phyloP scores from a whole-genome alignment of 2,113 vertebrate genomes.

The Gorsachius goisagi region DNA sequence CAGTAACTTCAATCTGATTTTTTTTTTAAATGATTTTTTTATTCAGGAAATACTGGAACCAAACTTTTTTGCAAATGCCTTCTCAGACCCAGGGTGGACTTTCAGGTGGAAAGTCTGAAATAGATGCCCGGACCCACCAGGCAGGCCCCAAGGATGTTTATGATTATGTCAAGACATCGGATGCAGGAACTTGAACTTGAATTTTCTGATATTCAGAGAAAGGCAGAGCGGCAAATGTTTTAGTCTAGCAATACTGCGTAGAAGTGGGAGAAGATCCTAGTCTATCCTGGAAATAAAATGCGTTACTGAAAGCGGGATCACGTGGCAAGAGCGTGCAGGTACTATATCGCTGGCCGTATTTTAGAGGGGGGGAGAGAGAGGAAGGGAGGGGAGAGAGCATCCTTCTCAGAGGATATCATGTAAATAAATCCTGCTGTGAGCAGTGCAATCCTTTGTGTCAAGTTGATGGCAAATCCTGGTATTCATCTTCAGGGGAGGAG shows the following conservation, averaged over 20 bases:
- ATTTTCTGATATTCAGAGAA: neutral
- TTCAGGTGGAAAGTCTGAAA: neutral
- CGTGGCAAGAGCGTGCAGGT: neutral
- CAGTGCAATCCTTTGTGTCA: slow-evolving; percentile 84
- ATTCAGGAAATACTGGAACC: neutral
- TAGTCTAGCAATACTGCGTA: neutral
- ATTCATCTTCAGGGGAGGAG: slow-evolving; percentile 78
- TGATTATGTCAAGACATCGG: neutral
- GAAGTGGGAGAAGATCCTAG: neutral
- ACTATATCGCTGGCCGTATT: neutral
- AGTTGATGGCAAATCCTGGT: slow-evolving; percentile 83
- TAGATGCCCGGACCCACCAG: neutral
- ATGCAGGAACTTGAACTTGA: neutral
- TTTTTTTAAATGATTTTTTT: neutral
- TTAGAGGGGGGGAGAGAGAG: slow-evolving; percentile 66
- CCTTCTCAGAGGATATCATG: slow-evolving; percentile 82
- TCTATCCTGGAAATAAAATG: neutral
- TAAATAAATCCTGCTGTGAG: slow-evolving; percentile 81
- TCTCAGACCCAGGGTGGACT: neutral
- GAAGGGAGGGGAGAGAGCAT: slow-evolving; percentile 76
- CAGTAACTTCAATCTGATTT: neutral
- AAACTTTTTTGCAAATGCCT: neutral
- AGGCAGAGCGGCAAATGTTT: neutral
- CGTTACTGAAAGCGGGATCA: neutral
- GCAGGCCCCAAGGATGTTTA: neutral